Evolutionary conservation across 2,113 vertebrate species (phyloP), one percentile per base, ranked within the genome.

Genomic region (Polypterus bichir): DNA sequence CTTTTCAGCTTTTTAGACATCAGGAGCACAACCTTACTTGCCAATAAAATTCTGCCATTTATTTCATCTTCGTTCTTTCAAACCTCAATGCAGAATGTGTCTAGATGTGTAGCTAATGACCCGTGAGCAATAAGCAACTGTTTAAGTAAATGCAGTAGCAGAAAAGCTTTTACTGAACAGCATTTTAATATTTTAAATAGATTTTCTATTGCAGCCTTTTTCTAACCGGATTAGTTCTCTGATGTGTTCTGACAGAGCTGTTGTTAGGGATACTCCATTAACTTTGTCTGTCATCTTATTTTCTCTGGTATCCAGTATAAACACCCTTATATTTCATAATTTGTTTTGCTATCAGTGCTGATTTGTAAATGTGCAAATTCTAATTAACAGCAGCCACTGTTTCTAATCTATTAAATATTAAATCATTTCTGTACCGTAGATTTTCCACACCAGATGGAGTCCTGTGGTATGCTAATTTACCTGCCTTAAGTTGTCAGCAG

Each of bases 361-460:
- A 97, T 98, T 97, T 97, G 93, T 93, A 96, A 97, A 96, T 88
- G 91, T 92, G 93, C 92, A 97, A 89, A 94, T 95, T 97, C 91
- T 96, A 97, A 97, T 97, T 97, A 96, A 90, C 88, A 89, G 76
- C 67, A 81, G 89, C 91, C 83, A 91, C 88, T 88, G 89, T 88
- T 92, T 92, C 90, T 82, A 83, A 87, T 85, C 78, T 92, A 92
- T 94, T 94, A 94, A 95, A 93, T 93, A 91, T 94, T 94, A 93
- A 97, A 93, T 89, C 82, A 90, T 90, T 94, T 91, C 90, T 91
- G 90, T 83, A 92, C 90, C 88, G 75, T 86, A 70, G 87, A 78
- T 80, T 91, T 88, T 86, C 80, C 80, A 83, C 89, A 89, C 88
- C 87, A 92, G 91, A 92, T 92, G 92, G 91, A 92, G 89, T 87